Percentiles rank a stretch among this genome's conserved stretches.
phyloP scores from a whole-genome alignment of 2,888 invertebrate species.

The Ophonus ardosiacus region DNA sequence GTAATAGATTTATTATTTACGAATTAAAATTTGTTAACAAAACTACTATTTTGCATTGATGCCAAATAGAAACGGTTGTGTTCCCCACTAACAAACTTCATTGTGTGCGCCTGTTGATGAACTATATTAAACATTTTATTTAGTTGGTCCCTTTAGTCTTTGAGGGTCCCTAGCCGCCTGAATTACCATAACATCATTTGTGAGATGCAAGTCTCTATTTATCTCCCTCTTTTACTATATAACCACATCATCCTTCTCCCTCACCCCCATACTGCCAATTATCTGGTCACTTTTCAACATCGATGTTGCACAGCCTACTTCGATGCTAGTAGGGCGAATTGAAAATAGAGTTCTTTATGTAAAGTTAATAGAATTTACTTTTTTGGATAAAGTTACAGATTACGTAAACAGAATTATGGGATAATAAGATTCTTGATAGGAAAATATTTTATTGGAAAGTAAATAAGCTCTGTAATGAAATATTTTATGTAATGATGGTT shows the following conservation, averaged over 20 bases:
- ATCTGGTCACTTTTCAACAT: conserved; percentile 37
- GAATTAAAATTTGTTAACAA: not conserved
- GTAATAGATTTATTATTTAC: not conserved
- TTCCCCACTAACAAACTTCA: no score
- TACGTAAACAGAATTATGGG: not conserved
- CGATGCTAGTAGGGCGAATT: not conserved
- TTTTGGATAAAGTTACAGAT: not conserved
- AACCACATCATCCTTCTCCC: not conserved
- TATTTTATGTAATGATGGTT: not conserved
- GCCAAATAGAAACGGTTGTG: no score
- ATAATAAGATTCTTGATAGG: not conserved
- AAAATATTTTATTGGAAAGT: not conserved
- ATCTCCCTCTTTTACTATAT: not conserved
- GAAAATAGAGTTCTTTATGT: not conserved
- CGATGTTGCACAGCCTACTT: not conserved
- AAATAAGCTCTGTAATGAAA: not conserved
- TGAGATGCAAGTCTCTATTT: not conserved
- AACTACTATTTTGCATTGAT: not conserved
- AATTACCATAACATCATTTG: conserved; percentile 42
- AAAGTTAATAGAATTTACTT: not conserved
- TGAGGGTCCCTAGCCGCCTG: not conserved
- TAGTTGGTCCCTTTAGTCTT: conserved; percentile 28
- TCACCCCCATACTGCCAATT: conserved; percentile 2
- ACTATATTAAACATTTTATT: conserved; percentile 56
- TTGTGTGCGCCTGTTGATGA: conserved; percentile 7